Base-by-base conservation (phyloP, 2,888 invertebrate species). In the Lapara coniferarum region DNA sequence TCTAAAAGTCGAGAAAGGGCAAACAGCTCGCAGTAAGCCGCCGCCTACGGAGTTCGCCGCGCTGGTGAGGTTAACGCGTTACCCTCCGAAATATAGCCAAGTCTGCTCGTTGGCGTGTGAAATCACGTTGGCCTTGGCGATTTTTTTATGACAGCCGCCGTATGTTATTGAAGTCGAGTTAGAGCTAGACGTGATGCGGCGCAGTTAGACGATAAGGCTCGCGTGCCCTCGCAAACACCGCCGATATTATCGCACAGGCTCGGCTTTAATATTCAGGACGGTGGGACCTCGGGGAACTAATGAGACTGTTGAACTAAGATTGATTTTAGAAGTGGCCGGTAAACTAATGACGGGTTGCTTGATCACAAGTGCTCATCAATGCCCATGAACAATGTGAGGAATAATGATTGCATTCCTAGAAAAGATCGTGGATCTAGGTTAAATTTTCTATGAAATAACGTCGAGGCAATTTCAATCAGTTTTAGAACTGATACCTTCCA, bases 51-150 rank as follows among this genome's bases (percentile, higher is more conserved):
- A 14, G 49, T 12, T 10, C 19, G 55, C 30, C 14, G 49, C 59
- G 46, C 63, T 49, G 63, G 19, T 63, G 63, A 63, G 49, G 63
- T 63, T 63, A 63, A 63, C 46, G 49, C 63, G 56, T 46, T 63
- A 63, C 63, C 63, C 63, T 63, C 63, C 49, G 25, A 63, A 49
- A 63, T 63, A 25, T 56, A 66, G 58, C 51, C 30, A 51, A 10
- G 30, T 16, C 63, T 56, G 49, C 30, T 46, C 69, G 56, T 37
- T 57, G 66, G 69, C 57, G 66, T 69, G 69, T 69, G 66, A 69
- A 69, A 69, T 69, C 52, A 66, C 51, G 66, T 52, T 46, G 69
- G 56, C 69, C 69, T 69, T 69, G 69, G 51, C 51, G 66, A 56
- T 57, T 57, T 69, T 69, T 69, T 66, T 69, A 69, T 66, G 66